These are phyloP conservation scores for Psix sp. DNA, from an alignment of 1,140 invertebrate species.

Conservation along the genomic window DNA sequence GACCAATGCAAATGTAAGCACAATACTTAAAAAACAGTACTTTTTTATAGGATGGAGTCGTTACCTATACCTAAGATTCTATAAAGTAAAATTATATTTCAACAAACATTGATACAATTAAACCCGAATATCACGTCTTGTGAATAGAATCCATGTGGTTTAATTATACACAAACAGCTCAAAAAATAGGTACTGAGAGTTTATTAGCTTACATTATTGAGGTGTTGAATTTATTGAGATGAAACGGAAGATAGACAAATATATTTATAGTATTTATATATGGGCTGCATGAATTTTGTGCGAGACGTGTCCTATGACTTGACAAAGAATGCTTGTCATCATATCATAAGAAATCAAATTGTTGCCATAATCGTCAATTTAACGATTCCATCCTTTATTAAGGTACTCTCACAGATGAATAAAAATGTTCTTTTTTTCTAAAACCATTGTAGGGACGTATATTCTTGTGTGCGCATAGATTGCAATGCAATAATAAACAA, in stretches of 20 bases:
- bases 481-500: constrained; percentile 75
- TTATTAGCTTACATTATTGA: constrained; percentile 22
- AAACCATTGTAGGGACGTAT: constrained; percentile 66
- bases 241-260: constrained; percentile 17
- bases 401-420: constrained; percentile 67
- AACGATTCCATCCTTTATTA: constrained; percentile 64
- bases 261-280: constrained; percentile 55
- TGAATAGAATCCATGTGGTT: constrained; percentile 13
- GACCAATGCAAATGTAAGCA: constrained; percentile 14
- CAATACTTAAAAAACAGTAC: constrained; percentile 68
- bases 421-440: constrained; percentile 68
- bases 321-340: constrained; percentile 47
- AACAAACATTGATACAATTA: neutral
- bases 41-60: constrained; percentile 68
- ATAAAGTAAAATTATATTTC: constrained; percentile 10
- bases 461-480: constrained; percentile 74
- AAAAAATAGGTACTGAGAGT: constrained; percentile 18
- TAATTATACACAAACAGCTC: constrained; percentile 45
- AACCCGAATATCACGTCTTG: neutral
- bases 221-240: constrained; percentile 29
- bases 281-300: constrained; percentile 13
- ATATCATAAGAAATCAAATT: constrained; percentile 66
- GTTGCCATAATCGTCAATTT: constrained; percentile 67
- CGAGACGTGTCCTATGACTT: neutral
- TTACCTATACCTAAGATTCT: constrained; percentile 47